Conservation (phyloP, 2,797 vertebrate species). For the Agapornis canus region DNA sequence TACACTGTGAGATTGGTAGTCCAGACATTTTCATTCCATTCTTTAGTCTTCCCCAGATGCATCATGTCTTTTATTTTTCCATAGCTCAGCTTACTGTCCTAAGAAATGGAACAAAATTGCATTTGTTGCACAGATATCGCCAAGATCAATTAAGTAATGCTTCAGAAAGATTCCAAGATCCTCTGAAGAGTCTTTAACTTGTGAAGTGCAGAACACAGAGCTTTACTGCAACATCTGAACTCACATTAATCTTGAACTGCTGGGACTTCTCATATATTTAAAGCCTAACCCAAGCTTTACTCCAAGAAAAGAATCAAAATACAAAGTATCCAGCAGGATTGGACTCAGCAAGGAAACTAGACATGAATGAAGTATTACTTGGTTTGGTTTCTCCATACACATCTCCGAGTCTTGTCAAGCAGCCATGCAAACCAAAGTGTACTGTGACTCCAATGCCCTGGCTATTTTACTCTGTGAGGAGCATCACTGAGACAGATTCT, state of each 20-base stretch:
- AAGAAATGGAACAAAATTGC: background rate
- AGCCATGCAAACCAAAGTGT: background rate
- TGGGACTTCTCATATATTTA: background rate
- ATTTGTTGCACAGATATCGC: background rate
- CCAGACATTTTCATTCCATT: background rate
- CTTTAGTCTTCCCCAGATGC: background rate
- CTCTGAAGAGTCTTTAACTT: slow-evolving; percentile 4
- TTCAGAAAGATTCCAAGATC: background rate
- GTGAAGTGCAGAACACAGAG: background rate
- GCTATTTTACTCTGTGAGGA: background rate
- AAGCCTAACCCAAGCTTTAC: background rate
- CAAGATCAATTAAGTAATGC: slow-evolving; percentile 17
- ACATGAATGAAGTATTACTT: background rate
- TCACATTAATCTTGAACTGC: background rate
- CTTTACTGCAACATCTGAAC: background rate
- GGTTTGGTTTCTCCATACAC: background rate
- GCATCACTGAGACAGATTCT: background rate
- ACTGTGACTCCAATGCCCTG: background rate
- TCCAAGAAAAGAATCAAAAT: background rate
- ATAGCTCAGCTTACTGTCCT: background rate
- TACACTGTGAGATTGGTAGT: background rate
- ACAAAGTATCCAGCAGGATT: background rate
- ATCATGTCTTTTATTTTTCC: background rate
- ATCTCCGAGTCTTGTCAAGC: background rate
- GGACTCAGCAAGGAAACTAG: background rate